Base-by-base conservation (phyloP, 2,797 vertebrate genomes). In the Lepilemur ruficaudatus region DNA sequence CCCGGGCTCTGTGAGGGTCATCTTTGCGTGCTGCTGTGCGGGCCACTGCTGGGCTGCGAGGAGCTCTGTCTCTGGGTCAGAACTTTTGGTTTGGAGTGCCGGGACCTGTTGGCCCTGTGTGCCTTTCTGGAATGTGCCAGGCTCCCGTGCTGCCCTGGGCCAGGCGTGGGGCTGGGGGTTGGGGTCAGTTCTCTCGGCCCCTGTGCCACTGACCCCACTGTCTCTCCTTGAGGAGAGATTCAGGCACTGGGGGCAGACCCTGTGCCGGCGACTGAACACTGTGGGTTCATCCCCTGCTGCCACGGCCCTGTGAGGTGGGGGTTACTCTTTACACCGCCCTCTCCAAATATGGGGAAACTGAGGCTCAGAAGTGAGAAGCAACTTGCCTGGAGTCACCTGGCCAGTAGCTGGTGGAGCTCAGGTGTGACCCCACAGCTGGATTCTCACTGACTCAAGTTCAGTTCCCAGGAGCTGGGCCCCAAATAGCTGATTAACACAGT, bases 71-170 rank as follows among this genome's bases (percentile, higher is more conserved):
- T 67, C 28, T 0, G 20, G 55, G 69, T 32, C 72, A 73, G 90
- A 25, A 22, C 15, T 72, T 70, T 23, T 52, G 2, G 0, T 41
- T 12, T 50, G 46, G 46, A 59, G 55, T 48, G 35, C 57, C 15
- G 32, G 20, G 30, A 23, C 43, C 75, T 32, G 35, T 2, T 4
- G 61, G 32, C 50, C 67, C 17, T 2, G 4, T 15, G 73, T 7
- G 15, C 28, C 32, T 35, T 41, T 65, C 35, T 12, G 0, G 4
- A 4, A 15, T 0, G 1, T 48, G 79, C 69, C 13, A 6, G 17
- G 41, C 41, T 69, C 48, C 70, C 0, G 4, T 35, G 79, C 67
- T 69, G 20, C 32, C 35, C 3, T 32, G 61, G 50, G 61, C 5
- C 2, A 23, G 25, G 46, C 15, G 0, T 69, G 52, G 59, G 46